These are phyloP conservation scores for Drosophila micromelanica DNA, from an alignment of 1,140 invertebrate species.

Conservation along the genomic window DNA sequence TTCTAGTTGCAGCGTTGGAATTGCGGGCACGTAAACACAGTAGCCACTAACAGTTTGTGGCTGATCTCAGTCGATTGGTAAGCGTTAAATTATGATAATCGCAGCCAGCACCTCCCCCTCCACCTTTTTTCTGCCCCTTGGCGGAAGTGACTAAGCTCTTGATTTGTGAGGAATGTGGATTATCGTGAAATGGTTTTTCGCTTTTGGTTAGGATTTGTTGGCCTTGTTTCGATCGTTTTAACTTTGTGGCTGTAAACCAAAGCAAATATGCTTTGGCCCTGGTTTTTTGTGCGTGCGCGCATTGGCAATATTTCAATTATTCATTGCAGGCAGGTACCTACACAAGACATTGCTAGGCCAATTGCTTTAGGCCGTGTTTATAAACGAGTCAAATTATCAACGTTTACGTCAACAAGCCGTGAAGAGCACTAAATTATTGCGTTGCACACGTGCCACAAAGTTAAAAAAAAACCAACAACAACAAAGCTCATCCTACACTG, in stretches of 20 bases:
- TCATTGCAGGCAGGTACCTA: constrained; percentile 18
- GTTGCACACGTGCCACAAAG: constrained; percentile 27
- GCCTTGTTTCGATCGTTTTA: constrained; percentile 19
- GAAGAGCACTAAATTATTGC: constrained; percentile 8
- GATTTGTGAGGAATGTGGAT: constrained; percentile 27
- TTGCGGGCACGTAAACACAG: constrained; percentile 28
- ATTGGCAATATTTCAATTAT: constrained; percentile 29
- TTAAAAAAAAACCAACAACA: constrained; percentile 16
- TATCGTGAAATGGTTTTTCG: constrained; percentile 2
- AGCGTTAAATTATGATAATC: constrained; percentile 65
- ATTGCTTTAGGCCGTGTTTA: constrained; percentile 5
- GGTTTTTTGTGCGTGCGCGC: constrained; percentile 14
- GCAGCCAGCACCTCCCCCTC: constrained; percentile 39
- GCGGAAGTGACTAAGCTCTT: constrained; percentile 55
- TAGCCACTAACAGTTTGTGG: not conserved
- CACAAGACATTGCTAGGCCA: constrained; percentile 22
- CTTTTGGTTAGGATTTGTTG: constrained; percentile 18
- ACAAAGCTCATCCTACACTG: constrained; percentile 21
- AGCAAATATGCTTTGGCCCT: constrained; percentile 14
- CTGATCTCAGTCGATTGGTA: constrained; percentile 19
- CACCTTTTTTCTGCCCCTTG: not conserved
- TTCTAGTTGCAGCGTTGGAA: constrained; percentile 12
- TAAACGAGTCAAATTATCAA: constrained; percentile 7
- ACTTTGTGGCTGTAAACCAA: constrained; percentile 3
- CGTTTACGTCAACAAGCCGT: not conserved